These are phyloP conservation scores for Rhinophrynus dorsalis DNA, from an alignment of 2,797 vertebrate genomes.

Conservation along the genomic window DNA sequence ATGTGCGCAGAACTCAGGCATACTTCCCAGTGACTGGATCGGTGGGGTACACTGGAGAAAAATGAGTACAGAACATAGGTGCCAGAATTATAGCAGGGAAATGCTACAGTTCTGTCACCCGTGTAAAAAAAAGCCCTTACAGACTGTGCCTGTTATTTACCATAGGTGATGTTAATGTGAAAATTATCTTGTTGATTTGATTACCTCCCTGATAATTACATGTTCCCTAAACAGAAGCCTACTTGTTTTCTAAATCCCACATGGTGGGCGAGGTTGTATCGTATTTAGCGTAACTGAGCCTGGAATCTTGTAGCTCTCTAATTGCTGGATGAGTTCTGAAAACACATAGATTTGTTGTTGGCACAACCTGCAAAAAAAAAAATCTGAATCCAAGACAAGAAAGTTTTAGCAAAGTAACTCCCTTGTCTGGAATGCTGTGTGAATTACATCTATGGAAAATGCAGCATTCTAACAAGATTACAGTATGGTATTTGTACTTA, in stretches of 20 bases:
- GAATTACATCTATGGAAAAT: not conserved
- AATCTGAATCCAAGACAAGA: not conserved
- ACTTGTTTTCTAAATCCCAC: not conserved
- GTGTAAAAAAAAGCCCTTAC: no score
- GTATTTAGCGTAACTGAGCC: not conserved
- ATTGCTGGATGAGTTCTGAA: not conserved
- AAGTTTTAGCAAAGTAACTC: not conserved
- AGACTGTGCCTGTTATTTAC: no score
- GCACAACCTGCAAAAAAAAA: not conserved
- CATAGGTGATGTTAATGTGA: no score
- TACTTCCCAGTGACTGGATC: no score
- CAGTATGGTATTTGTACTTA: no score
- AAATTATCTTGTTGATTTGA: no score
- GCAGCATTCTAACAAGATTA: no score
- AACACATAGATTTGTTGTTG: not conserved
- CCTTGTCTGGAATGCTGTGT: not conserved
- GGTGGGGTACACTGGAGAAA: no score
- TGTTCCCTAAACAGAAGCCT: not conserved
- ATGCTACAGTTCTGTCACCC: no score
- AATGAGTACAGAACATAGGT: no score
- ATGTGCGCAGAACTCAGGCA: no score
- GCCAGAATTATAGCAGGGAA: no score
- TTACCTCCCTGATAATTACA: not conserved
- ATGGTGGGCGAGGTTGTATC: not conserved
- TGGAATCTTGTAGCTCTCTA: not conserved